Evolutionary conservation across 1,140 invertebrate species (phyloP), one percentile per base, ranked within the genome.

Genomic region (Trigoniulus corallinus): DNA sequence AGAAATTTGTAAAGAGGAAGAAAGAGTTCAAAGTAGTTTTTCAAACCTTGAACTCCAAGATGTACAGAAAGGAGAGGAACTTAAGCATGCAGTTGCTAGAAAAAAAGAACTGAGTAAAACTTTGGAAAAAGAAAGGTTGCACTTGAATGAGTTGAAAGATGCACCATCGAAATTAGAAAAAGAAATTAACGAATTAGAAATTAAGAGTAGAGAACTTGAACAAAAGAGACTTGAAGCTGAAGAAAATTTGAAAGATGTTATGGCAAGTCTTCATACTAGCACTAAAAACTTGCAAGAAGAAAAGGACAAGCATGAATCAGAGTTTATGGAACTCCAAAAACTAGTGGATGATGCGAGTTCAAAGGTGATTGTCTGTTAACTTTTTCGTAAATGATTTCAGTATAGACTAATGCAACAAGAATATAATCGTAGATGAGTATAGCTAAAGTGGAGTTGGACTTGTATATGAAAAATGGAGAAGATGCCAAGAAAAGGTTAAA

Each of bases 381-480:
- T n/a, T n/a, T n/a, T n/a, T n/a, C 26, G 13, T 47, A 15, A 21
- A 24, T 48, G 41, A 44, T 23, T 22, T 53, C 3, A 0, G 50
- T 23, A 18, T 37, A 7, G 21, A 1, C 20, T 42, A 37, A n/a
- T 47, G 10, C 27, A n/a, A 24, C 13, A 56, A n/a, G n/a, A n/a
- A n/a, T n/a, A n/a, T n/a, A n/a, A n/a, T n/a, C n/a, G n/a, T 61
- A 78, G 59, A 76, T 78, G 50, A 77, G 82, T 56, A 65, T 94
- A 18, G 79, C 82, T 0, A 77, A 91, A 59, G 82, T 81, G 0
- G 80, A 92, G 62, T 64, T 93, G 2, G 81, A 91, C 61, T 72
- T 93, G 21, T 86, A 83, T 51, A 69, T 79, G 24, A 84, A 80
- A 74, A n/a, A n/a, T 27, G 84, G 92, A 61, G 70, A 77, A 39